Conservation (phyloP, 1,140 invertebrate species). For the Bombyx mandarina region DNA sequence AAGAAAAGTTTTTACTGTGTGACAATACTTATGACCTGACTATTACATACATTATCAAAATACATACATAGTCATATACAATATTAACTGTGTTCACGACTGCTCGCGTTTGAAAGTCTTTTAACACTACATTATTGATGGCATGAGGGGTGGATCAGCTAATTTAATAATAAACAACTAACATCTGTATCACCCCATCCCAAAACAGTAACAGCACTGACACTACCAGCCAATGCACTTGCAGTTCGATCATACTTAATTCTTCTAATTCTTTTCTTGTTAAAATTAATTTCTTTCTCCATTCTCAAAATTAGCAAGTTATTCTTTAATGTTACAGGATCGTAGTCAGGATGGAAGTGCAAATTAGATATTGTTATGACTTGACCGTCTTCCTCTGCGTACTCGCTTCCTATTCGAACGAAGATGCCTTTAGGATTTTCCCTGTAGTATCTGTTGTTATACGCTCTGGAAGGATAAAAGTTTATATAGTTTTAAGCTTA, state of each 20-base stretch:
- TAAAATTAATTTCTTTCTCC: background rate
- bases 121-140: too few relatives aligned
- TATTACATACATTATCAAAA: too few relatives aligned
- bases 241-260: conserved; percentile 11
- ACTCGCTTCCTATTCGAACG: conserved; percentile 18
- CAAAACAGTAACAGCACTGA: conserved; percentile 6
- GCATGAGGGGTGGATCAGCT: too few relatives aligned
- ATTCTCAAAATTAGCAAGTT: conserved; percentile 21
- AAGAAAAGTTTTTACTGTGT: too few relatives aligned
- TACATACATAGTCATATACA: too few relatives aligned
- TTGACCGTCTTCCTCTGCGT: conserved; percentile 9
- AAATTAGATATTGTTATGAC: conserved; percentile 9
- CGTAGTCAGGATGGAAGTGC: conserved; percentile 18
- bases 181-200: conserved; percentile 20
- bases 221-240: background rate
- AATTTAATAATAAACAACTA: background rate
- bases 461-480: conserved; percentile 5
- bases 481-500: background rate
- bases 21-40: too few relatives aligned
- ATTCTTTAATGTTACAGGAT: conserved; percentile 13
- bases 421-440: conserved; percentile 9
- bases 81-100: too few relatives aligned
- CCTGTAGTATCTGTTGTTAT: conserved; percentile 2
- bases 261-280: conserved; percentile 11
- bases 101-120: too few relatives aligned